These are phyloP conservation scores for Cabera pusaria DNA, from an alignment of 2,888 invertebrate species.

Conservation along the genomic window DNA sequence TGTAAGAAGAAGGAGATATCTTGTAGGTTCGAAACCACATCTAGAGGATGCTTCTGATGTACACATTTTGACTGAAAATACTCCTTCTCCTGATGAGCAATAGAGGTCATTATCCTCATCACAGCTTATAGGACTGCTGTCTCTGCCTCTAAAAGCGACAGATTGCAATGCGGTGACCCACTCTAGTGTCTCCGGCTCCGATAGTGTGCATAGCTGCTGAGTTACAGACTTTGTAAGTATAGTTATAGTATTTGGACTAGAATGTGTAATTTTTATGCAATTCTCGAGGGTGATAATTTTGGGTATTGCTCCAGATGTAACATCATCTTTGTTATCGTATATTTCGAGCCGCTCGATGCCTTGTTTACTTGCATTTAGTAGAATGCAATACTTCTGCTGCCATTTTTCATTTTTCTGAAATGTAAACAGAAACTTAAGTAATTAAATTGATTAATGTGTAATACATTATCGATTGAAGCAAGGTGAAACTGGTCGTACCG, in stretches of 20 bases:
- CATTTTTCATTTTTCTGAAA: slow-evolving; percentile 93
- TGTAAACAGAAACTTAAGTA: slow-evolving; percentile 9
- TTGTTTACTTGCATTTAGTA: slow-evolving; percentile 92
- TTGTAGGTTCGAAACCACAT: slow-evolving; percentile 88
- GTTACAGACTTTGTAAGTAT: slow-evolving; percentile 91
- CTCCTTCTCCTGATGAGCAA: slow-evolving; percentile 92
- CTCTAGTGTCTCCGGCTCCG: slow-evolving; percentile 87
- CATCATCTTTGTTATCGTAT: slow-evolving; percentile 91
- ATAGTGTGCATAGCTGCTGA: slow-evolving; percentile 81
- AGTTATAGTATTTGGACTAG: slow-evolving; percentile 84
- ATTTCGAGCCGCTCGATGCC: slow-evolving; percentile 94
- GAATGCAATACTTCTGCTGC: slow-evolving; percentile 90
- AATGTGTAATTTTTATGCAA: slow-evolving; percentile 92
- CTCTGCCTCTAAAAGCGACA: slow-evolving; percentile 90
- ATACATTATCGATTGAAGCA: slow-evolving; percentile 3
- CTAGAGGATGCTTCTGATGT: slow-evolving; percentile 90
- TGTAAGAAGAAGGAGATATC: slow-evolving; percentile 89
- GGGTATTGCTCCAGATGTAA: slow-evolving; percentile 83
- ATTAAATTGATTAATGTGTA: not conserved
- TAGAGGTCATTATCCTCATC: slow-evolving; percentile 96
- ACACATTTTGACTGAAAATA: slow-evolving; percentile 90
- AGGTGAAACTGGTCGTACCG: slow-evolving; percentile 28
- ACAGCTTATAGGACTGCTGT: slow-evolving; percentile 83
- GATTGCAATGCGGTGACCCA: slow-evolving; percentile 92
- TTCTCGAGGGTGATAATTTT: slow-evolving; percentile 93